These are phyloP conservation scores for Graphium colonna DNA, from an alignment of 2,888 invertebrate species.

Conservation along the genomic window DNA sequence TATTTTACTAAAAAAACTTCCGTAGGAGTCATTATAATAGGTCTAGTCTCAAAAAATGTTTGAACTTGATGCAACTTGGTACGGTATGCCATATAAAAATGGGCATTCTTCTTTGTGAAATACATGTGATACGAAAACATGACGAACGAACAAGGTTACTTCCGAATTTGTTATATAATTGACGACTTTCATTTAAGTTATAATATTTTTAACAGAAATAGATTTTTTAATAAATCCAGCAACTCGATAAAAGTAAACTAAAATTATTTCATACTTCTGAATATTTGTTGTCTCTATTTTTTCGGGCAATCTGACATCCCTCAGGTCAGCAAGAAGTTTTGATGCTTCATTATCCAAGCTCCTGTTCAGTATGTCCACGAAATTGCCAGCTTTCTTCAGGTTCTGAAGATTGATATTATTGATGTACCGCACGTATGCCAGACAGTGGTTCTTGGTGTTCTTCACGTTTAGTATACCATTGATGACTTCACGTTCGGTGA, in stretches of 20 bases:
- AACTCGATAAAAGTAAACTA: too few species aligned
- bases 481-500: slow-evolving; percentile 98
- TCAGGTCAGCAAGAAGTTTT: slow-evolving; percentile 90
- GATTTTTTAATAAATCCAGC: too few species aligned
- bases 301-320: slow-evolving; percentile 93
- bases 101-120: too few species aligned
- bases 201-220: too few species aligned
- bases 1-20: too few species aligned
- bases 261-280: slow-evolving; percentile 92
- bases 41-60: too few species aligned
- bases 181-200: too few species aligned
- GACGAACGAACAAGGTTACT: not conserved
- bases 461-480: slow-evolving; percentile 96
- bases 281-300: slow-evolving; percentile 94
- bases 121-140: too few species aligned
- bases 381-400: slow-evolving; percentile 94
- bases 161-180: not conserved
- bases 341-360: slow-evolving; percentile 96
- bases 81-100: too few species aligned
- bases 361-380: slow-evolving; percentile 95
- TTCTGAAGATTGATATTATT: slow-evolving; percentile 98
- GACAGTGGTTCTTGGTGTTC: slow-evolving; percentile 96
- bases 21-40: too few species aligned
- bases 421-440: slow-evolving; percentile 96
- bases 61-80: too few species aligned